phyloP scores from a whole-genome alignment of 37 sponge, comb jelly and placozoan species.

The Oopsacas minuta region DNA sequence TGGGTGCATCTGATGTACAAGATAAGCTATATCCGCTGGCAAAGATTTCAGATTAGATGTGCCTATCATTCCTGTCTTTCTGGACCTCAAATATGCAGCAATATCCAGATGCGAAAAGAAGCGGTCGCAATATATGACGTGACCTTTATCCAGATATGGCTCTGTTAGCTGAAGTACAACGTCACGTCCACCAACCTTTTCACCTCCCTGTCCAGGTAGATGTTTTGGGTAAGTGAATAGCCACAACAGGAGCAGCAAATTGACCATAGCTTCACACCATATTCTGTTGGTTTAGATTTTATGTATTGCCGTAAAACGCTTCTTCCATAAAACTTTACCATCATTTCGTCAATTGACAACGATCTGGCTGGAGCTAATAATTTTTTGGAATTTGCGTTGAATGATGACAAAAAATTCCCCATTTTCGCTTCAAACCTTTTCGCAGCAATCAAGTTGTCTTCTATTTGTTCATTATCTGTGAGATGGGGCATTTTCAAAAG shows the following conservation, averaged over 20 bases:
- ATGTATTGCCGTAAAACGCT: conserved; percentile 6
- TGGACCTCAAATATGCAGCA: too few species aligned
- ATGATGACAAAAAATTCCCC: not conserved
- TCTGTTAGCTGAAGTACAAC: too few species aligned
- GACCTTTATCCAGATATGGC: too few species aligned
- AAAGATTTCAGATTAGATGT: too few species aligned
- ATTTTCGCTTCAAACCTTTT: not conserved
- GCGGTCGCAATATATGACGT: too few species aligned
- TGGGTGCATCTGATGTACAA: too few species aligned
- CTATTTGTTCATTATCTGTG: not conserved
- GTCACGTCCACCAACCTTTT: too few species aligned
- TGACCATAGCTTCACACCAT: not conserved
- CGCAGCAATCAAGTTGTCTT: not conserved
- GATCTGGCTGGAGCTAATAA: not conserved
- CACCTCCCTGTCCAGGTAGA: too few species aligned
- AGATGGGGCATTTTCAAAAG: not conserved
- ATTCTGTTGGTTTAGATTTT: not conserved
- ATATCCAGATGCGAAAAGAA: too few species aligned
- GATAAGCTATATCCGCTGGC: too few species aligned
- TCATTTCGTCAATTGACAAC: not conserved
- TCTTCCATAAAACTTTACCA: not conserved
- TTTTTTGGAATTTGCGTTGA: not conserved
- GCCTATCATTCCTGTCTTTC: too few species aligned
- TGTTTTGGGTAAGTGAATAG: not conserved
- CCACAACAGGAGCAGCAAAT: not conserved